A percentile compares a stretch with the other conserved stretches of the same genome.
Evolutionary conservation across 1,140 invertebrate genomes (phyloP).

Genomic region (Drosophila pruinosa): DNA sequence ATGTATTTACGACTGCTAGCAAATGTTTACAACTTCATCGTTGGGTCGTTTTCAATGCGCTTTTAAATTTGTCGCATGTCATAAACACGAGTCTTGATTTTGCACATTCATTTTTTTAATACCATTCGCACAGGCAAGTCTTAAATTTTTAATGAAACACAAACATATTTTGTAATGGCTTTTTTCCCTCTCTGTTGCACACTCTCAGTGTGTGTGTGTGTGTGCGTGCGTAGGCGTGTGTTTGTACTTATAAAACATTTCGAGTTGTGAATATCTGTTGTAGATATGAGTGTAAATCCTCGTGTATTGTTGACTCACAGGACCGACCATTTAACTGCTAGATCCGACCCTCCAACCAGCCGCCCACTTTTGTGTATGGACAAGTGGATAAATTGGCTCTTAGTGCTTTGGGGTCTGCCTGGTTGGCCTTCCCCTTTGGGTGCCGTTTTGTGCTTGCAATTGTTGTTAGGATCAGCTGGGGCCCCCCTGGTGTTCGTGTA

Average conservation of each 20-base stretch:
- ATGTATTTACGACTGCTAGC: slow-evolving; percentile 17
- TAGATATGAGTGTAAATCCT: slow-evolving; percentile 38
- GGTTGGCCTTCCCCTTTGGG: slow-evolving; percentile 39
- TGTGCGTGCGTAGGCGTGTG: not conserved
- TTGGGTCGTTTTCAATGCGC: slow-evolving; percentile 44
- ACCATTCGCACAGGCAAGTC: slow-evolving; percentile 16
- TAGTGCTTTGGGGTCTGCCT: slow-evolving; percentile 53
- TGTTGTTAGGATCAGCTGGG: not conserved
- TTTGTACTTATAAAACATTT: slow-evolving; percentile 45
- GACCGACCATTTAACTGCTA: slow-evolving; percentile 43
- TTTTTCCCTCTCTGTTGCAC: not conserved
- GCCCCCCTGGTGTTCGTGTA: not conserved
- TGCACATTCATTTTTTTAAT: slow-evolving; percentile 21
- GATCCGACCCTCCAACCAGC: not conserved
- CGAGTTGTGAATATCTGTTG: slow-evolving; percentile 44
- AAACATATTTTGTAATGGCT: slow-evolving; percentile 76
- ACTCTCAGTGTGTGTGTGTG: not conserved
- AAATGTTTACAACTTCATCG: slow-evolving; percentile 62
- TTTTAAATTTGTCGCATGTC: slow-evolving; percentile 63
- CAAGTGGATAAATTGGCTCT: slow-evolving; percentile 54
- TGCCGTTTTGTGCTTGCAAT: slow-evolving; percentile 33
- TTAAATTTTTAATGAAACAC: slow-evolving; percentile 78
- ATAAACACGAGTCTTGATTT: slow-evolving; percentile 57
- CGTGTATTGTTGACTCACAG: slow-evolving; percentile 33
- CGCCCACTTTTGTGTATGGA: slow-evolving; percentile 9